These are phyloP conservation scores for Parnassius mnemosyne DNA, from an alignment of 2,888 invertebrate species.

Conservation along the genomic window DNA sequence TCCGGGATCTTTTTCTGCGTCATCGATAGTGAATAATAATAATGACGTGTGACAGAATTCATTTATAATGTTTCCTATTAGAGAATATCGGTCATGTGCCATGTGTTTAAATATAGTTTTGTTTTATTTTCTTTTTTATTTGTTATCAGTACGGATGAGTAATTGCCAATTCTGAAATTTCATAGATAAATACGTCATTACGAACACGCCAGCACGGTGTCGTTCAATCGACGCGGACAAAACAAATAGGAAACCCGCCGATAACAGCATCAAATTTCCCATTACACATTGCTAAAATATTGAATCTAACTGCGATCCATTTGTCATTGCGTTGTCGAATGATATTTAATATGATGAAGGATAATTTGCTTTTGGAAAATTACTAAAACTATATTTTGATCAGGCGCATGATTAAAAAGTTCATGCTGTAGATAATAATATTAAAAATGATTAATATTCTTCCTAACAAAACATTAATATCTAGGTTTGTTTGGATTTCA, in stretches of 20 bases:
- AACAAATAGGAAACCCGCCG: slow-evolving; percentile 20
- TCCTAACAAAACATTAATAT: too few relatives aligned
- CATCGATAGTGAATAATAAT: too few relatives aligned
- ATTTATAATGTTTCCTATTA: too few relatives aligned
- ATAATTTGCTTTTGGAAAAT: too few relatives aligned
- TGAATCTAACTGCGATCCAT: neutral
- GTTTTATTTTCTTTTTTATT: slow-evolving; percentile 7
- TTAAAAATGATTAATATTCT: too few relatives aligned
- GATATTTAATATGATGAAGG: neutral
- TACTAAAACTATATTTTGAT: too few relatives aligned
- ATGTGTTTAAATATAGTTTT: neutral
- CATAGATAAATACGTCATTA: slow-evolving; percentile 20
- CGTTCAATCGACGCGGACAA: slow-evolving; percentile 20
- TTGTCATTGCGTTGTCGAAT: neutral
- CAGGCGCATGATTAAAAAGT: too few relatives aligned
- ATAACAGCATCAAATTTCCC: slow-evolving; percentile 18
- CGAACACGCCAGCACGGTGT: slow-evolving; percentile 6
- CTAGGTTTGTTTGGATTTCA: too few relatives aligned
- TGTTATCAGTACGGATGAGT: neutral
- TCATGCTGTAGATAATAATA: too few relatives aligned
- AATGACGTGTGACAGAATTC: too few relatives aligned
- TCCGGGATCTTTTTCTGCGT: too few relatives aligned
- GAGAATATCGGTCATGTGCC: too few relatives aligned
- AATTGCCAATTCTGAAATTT: neutral
- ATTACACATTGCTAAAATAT: slow-evolving; percentile 20